phyloP scores from a whole-genome alignment of 2,113 vertebrate species.

The Stegostoma tigrinum region DNA sequence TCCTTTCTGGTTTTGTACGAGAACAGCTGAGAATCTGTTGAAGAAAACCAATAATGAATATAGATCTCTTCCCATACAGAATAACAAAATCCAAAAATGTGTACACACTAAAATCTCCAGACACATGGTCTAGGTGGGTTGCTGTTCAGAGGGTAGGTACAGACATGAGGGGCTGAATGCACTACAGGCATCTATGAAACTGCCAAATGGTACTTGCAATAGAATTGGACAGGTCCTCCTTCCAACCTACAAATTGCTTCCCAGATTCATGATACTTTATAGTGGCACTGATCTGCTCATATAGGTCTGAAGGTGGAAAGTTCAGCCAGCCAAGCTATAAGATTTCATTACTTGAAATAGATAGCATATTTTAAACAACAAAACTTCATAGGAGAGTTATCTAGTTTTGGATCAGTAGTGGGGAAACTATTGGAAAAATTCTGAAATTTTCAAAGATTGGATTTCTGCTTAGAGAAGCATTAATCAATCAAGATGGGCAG shows the following conservation, averaged over 20 bases:
- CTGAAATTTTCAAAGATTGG: too few relatives aligned
- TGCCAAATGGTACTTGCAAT: neutral
- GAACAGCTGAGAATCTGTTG: constrained; percentile 53
- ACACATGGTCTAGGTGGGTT: too few relatives aligned
- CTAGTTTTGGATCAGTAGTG: neutral
- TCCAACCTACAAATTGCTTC: neutral
- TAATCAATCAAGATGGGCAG: too few relatives aligned
- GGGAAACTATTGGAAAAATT: too few relatives aligned
- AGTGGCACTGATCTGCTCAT: neutral
- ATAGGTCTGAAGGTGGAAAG: neutral
- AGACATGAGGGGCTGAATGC: too few relatives aligned
- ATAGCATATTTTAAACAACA: neutral
- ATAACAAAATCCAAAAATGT: neutral
- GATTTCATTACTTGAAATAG: neutral
- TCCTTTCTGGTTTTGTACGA: constrained; percentile 64
- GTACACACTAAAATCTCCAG: neutral
- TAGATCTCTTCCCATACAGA: neutral
- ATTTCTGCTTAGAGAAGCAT: too few relatives aligned
- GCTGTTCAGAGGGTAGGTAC: too few relatives aligned
- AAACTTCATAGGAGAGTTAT: neutral
- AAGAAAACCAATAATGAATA: neutral
- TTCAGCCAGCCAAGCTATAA: neutral
- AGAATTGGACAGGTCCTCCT: neutral
- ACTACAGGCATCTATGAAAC: neutral
- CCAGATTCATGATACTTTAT: neutral